phyloP scores from a whole-genome alignment of 2,113 vertebrate species.

The Sminthopsis crassicaudata region DNA sequence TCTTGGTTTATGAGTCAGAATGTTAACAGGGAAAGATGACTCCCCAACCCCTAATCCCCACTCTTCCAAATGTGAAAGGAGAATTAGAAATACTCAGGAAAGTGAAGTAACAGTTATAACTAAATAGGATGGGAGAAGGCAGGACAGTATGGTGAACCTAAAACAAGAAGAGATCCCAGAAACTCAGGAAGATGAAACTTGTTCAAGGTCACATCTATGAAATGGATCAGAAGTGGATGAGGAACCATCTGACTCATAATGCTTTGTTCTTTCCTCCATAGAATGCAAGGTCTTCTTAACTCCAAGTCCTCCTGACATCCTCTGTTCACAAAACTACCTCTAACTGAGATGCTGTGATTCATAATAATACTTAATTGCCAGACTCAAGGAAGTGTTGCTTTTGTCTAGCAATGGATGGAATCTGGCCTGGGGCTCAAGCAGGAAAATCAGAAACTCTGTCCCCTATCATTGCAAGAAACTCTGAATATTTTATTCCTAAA shows the following conservation, averaged over 20 bases:
- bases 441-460: slow-evolving; percentile 13
- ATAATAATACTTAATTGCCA: slow-evolving; percentile 42
- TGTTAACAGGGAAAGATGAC: slow-evolving; percentile 13
- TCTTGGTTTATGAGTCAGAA: background rate
- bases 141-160: background rate
- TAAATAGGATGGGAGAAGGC: background rate
- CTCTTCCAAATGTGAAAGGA: background rate
- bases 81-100: slow-evolving; percentile 23
- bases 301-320: background rate
- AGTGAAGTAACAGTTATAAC: background rate
- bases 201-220: background rate
- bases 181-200: background rate
- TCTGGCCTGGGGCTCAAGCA: slow-evolving; percentile 32
- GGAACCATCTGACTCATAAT: background rate
- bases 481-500: slow-evolving; percentile 52
- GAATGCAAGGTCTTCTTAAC: background rate
- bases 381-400: background rate
- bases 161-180: background rate
- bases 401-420: slow-evolving; percentile 23
- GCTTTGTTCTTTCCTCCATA: background rate
- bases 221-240: background rate
- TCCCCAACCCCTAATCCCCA: background rate
- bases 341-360: background rate
- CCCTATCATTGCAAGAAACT: background rate
- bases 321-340: slow-evolving; percentile 5